Evolutionary conservation across 1,140 invertebrate genomes (phyloP).

Genomic region (Pentalonia nigronervosa): DNA sequence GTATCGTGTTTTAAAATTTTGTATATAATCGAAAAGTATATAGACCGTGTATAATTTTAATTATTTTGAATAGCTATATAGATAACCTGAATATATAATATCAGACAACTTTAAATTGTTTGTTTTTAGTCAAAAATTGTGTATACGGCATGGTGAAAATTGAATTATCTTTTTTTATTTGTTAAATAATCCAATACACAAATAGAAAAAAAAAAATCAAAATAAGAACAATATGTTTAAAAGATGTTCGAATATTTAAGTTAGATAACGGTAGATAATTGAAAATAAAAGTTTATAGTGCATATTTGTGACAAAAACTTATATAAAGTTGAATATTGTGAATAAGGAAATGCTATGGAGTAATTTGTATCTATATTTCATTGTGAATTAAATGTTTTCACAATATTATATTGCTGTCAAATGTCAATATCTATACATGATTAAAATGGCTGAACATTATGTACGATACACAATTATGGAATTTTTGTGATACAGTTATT

Average conservation of each 20-base stretch:
- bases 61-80: background rate
- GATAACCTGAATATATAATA: background rate
- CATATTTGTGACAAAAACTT: background rate
- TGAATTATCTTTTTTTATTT: background rate
- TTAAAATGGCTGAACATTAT: background rate
- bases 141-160: background rate
- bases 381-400: background rate
- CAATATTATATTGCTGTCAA: too few relatives aligned
- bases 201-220: background rate
- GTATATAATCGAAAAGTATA: background rate
- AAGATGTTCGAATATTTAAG: background rate
- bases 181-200: background rate
- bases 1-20: conserved; percentile 2
- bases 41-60: background rate
- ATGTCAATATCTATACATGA: background rate
- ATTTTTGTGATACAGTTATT: background rate
- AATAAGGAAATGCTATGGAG: background rate
- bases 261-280: background rate
- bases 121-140: background rate
- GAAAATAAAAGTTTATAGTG: background rate
- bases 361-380: background rate
- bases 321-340: background rate
- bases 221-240: background rate
- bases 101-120: background rate
- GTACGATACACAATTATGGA: background rate